Base-by-base conservation (phyloP, 1,140 invertebrate species). In the Drosophila insularis region DNA sequence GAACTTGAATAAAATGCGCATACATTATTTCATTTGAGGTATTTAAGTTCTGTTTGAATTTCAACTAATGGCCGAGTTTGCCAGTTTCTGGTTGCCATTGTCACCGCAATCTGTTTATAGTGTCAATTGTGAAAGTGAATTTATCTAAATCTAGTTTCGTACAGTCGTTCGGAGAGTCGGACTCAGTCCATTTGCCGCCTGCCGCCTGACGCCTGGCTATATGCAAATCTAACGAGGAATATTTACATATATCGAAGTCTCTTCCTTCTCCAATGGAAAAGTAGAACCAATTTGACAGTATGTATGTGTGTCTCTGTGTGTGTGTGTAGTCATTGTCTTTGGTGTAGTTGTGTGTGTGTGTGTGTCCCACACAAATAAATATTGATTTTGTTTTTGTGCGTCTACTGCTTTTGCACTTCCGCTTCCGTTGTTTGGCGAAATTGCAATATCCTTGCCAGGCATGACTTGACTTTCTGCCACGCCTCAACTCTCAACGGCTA, bases 121-220 rank as follows among this genome's bases (percentile, higher is more conserved):
- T 86, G 81, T 87, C 81, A 87, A 87, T 87, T 87, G 82, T 69
- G 68, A 81, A 82, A 86, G 82, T 86, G 79, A 86, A 86, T 81
- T 81, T 81, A 81, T 70, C 70, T 71, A 81, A 81, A 81, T 87
- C 78, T 78, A 81, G 67, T 85, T 81, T 78, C 40, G 37, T 61
- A 23, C 53, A 63, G 59, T 39, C 63, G 37, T n/a, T 55, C 37
- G 32, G 39, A 21, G 11, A 31, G 64, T 40, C 19, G 40, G 60
- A 60, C 37, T 27, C 10, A 74, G 74, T 63, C 68, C 66, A 71
- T 74, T 73, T 27, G 27, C 27, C 6, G 27, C 23, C 27, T 6
- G 0, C 27, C 1, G 27, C 17, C 43, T 7, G 43, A 17, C 17
- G 68, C 43, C 58, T 50, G 71, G 79, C 64, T 74, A 63, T 69